Percentiles rank a stretch among this genome's conserved stretches.
Conservation (phyloP, 2,797 vertebrate species). For the Pitangus sulphuratus region DNA sequence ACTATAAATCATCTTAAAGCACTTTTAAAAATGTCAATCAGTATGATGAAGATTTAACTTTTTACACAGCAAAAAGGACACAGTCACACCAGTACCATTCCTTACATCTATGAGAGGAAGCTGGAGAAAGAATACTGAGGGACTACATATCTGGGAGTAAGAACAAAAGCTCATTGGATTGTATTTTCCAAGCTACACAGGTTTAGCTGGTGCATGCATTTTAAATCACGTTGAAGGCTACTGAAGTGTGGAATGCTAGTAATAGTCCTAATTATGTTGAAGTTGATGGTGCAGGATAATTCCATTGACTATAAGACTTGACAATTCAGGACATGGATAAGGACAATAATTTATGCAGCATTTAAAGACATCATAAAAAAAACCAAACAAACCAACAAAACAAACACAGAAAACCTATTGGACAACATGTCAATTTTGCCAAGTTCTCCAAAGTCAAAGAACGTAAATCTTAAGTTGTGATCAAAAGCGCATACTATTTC, state of each 20-base stretch:
- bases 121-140: not conserved
- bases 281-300: not conserved
- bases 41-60: not conserved
- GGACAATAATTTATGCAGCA: not conserved
- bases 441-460: not conserved
- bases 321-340: not conserved
- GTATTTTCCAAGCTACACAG: not conserved
- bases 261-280: not conserved
- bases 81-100: not conserved
- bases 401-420: not conserved
- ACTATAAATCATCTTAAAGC: not conserved
- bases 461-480: not conserved
- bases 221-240: not conserved
- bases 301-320: not conserved
- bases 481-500: not conserved
- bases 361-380: not conserved
- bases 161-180: not conserved
- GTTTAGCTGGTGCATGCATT: not conserved
- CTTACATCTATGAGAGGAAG: not conserved
- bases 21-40: not conserved
- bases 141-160: not conserved
- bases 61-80: not conserved
- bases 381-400: not conserved
- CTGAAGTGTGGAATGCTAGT: not conserved
- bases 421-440: not conserved